Evolutionary conservation across 2,113 vertebrate genomes (phyloP).

Genomic region (Eretmochelys imbricata): DNA sequence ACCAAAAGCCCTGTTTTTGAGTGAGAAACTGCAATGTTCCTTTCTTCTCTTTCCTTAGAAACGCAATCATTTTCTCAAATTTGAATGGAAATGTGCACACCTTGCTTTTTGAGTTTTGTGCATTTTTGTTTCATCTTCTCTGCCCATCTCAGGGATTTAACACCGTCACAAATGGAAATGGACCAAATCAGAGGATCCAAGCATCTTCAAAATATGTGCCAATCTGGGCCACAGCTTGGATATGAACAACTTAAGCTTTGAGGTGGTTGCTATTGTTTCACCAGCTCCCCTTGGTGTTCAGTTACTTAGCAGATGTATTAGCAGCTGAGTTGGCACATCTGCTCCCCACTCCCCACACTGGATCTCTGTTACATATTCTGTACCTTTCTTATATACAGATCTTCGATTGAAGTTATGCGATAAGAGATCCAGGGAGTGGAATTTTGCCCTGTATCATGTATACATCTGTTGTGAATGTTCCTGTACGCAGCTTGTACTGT

Average conservation of each 20-base stretch:
- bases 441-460: neutral
- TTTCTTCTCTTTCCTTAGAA: neutral
- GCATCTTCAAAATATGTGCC: conserved; percentile 2
- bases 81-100: neutral
- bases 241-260: neutral
- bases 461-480: neutral
- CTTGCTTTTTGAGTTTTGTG: neutral
- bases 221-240: neutral
- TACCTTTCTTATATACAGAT: neutral
- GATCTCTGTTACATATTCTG: neutral
- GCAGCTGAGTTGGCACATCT: accelerated
- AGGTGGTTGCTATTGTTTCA: neutral
- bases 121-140: neutral
- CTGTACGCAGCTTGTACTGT: accelerated
- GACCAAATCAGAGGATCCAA: neutral
- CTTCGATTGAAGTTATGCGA: neutral
- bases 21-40: neutral
- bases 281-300: conserved; percentile 29
- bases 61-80: neutral
- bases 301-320: neutral
- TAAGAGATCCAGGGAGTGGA: neutral
- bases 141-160: neutral
- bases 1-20: neutral
- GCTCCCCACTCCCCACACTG: neutral
- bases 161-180: neutral